These are phyloP conservation scores for Nyctalus aviator DNA, from an alignment of 2,797 vertebrate genomes.

Conservation along the genomic window DNA sequence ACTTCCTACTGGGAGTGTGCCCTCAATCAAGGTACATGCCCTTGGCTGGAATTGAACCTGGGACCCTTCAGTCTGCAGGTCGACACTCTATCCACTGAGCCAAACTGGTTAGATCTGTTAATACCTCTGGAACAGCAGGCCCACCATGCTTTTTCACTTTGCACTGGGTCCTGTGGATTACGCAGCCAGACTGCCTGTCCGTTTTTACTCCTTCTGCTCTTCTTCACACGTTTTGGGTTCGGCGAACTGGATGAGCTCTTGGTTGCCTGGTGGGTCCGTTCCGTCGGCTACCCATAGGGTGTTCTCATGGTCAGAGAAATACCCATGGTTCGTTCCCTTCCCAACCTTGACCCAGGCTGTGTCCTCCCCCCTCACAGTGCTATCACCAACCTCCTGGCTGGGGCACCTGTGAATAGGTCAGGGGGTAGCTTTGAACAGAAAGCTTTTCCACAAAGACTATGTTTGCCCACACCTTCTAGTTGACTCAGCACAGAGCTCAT, in stretches of 20 bases:
- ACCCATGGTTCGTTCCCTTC: background rate
- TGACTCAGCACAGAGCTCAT: background rate
- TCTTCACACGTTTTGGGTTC: background rate
- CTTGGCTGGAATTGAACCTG: too few species aligned
- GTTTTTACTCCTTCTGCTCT: background rate
- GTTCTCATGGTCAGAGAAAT: background rate
- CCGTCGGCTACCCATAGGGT: fast-evolving
- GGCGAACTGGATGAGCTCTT: background rate
- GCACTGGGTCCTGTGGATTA: background rate
- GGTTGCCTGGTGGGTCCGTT: background rate
- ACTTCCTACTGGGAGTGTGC: too few species aligned
- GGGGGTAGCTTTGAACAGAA: background rate
- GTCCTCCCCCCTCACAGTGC: background rate
- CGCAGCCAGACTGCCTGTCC: background rate
- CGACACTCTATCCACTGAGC: too few species aligned
- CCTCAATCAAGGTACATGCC: too few species aligned
- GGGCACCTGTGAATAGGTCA: background rate
- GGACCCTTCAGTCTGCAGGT: too few species aligned
- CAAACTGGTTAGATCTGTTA: too few species aligned
- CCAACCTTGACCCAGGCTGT: background rate
- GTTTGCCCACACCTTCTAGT: background rate
- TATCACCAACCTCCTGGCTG: background rate
- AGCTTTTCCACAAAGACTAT: background rate
- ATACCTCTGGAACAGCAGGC: background rate
- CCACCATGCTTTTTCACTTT: background rate